phyloP scores from a whole-genome alignment of 2,113 vertebrate species.

The Nycticorax nycticorax region DNA sequence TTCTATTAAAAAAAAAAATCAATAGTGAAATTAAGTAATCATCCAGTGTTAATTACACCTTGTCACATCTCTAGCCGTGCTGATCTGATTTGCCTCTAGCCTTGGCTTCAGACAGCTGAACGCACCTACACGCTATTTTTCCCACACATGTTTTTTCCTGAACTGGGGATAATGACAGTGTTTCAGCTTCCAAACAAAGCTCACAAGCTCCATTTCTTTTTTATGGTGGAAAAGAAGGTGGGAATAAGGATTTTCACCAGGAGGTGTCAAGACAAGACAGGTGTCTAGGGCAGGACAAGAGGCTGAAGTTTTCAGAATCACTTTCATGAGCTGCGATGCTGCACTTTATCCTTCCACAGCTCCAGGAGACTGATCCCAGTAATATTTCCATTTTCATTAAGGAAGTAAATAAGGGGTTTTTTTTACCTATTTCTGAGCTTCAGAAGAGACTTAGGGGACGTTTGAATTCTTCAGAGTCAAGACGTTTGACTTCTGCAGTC shows the following conservation, averaged over 20 bases:
- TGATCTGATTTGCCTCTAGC: constrained; percentile 16
- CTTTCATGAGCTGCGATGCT: not conserved
- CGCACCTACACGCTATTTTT: not conserved
- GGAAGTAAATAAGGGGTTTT: not conserved
- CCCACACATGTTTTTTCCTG: not conserved
- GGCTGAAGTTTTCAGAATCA: not conserved
- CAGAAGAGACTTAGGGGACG: not conserved
- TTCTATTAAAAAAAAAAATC: not conserved
- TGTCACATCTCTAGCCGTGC: not conserved
- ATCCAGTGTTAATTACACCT: not conserved
- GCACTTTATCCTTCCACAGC: not conserved
- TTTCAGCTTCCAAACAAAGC: not conserved
- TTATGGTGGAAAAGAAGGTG: not conserved
- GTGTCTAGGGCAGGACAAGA: not conserved
- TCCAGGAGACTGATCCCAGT: not conserved
- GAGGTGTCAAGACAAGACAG: not conserved
- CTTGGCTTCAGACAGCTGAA: not conserved
- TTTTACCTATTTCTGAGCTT: not conserved
- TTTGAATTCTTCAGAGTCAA: not conserved
- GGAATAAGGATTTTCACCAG: not conserved
- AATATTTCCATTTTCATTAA: not conserved
- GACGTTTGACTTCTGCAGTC: not conserved
- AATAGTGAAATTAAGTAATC: not conserved
- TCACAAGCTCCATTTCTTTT: not conserved
- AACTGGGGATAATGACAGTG: not conserved